These are phyloP conservation scores for Drosophila dives DNA, from an alignment of 2,888 invertebrate genomes.

Conservation along the genomic window DNA sequence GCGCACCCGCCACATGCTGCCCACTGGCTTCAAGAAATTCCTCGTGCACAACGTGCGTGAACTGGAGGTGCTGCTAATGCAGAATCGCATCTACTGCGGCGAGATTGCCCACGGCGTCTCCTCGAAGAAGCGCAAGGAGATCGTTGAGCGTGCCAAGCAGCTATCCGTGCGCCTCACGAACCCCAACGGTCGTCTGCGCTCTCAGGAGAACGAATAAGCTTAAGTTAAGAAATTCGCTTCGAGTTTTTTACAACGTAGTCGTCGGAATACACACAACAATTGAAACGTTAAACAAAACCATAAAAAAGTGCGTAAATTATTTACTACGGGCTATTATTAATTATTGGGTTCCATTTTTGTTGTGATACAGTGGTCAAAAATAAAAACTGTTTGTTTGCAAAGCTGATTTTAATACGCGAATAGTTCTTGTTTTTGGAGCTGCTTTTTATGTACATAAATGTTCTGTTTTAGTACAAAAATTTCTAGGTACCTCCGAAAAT, in stretches of 20 bases:
- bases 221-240: constrained; percentile 66
- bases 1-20: constrained; percentile 98
- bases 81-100: constrained; percentile 98
- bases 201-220: constrained; percentile 98
- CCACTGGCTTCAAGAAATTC: constrained; percentile 99
- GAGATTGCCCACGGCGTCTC: constrained; percentile 99
- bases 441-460: not conserved
- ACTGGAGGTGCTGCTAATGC: constrained; percentile 99
- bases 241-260: constrained; percentile 70
- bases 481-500: not conserved
- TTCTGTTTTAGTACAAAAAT: not conserved
- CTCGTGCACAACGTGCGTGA: constrained; percentile 96
- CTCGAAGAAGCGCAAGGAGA: constrained; percentile 97
- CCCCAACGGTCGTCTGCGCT: constrained; percentile 97
- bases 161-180: constrained; percentile 98
- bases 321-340: constrained; percentile 2
- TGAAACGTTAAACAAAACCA: constrained; percentile 57
- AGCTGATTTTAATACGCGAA: not conserved
- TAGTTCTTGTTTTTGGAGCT: not conserved
- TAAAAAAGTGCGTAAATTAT: constrained; percentile 32
- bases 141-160: constrained; percentile 98
- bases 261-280: constrained; percentile 72
- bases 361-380: constrained; percentile 4
- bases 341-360: constrained; percentile 9
- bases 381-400: not conserved